These are phyloP conservation scores for Leptobrachium leishanense DNA, from an alignment of 2,113 vertebrate genomes.

Conservation along the genomic window DNA sequence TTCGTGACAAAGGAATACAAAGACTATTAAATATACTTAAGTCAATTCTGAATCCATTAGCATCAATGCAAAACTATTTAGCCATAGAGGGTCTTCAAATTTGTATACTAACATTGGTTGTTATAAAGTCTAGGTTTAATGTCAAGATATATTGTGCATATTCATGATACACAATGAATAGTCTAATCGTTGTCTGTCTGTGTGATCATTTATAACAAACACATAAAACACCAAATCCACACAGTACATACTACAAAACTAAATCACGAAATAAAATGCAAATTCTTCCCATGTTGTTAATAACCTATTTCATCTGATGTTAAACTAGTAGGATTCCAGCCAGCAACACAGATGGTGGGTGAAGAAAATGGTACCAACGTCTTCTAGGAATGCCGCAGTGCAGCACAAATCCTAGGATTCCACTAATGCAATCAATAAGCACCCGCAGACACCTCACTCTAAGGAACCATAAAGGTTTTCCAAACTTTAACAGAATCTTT, in stretches of 20 bases:
- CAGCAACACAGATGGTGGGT: slow-evolving; percentile 18
- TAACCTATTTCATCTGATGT: not conserved
- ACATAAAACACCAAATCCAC: too few relatives aligned
- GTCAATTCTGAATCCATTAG: too few relatives aligned
- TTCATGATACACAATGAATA: too few relatives aligned
- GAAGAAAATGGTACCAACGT: slow-evolving; percentile 7
- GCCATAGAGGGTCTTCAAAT: too few relatives aligned
- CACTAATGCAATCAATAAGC: slow-evolving; percentile 31
- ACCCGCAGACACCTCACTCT: not conserved
- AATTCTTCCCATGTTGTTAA: not conserved
- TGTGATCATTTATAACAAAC: too few relatives aligned
- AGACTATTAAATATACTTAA: too few relatives aligned
- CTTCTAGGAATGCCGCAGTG: slow-evolving; percentile 16
- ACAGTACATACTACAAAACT: too few relatives aligned
- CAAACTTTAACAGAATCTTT: slow-evolving; percentile 6
- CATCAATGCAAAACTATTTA: too few relatives aligned
- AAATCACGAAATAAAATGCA: not conserved
- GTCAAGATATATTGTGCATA: too few relatives aligned
- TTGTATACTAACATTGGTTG: too few relatives aligned
- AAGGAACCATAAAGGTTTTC: slow-evolving; percentile 1
- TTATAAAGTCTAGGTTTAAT: too few relatives aligned
- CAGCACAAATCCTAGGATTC: slow-evolving; percentile 8
- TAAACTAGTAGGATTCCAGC: slow-evolving; percentile 5
- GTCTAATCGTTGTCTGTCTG: too few relatives aligned
- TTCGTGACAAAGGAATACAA: slow-evolving; percentile 4